Conservation (phyloP, 2,888 invertebrate species). For the Drosophila birchii region DNA sequence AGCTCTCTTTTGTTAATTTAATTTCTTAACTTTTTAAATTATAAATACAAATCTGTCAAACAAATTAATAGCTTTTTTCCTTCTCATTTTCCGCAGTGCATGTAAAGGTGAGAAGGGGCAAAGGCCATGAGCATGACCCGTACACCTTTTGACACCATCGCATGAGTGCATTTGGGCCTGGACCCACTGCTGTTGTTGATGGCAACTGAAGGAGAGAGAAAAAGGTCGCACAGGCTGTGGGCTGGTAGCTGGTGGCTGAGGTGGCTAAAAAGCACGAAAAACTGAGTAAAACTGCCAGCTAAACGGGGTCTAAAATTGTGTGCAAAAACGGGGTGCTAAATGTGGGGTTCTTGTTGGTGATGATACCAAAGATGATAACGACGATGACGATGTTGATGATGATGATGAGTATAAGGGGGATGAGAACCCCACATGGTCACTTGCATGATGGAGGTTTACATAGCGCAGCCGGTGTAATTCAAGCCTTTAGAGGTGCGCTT, state of each 20-base stretch:
- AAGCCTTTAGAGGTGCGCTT: constrained; percentile 26
- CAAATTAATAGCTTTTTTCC: neutral
- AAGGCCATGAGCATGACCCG: constrained; percentile 50
- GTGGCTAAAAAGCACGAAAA: constrained; percentile 11
- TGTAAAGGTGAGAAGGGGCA: constrained; percentile 2
- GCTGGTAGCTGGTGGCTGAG: neutral
- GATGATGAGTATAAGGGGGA: neutral
- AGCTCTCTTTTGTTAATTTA: neutral
- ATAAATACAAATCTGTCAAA: rapidly evolving
- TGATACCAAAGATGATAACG: constrained; percentile 1
- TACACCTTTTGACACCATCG: constrained; percentile 65
- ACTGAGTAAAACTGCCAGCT: constrained; percentile 16
- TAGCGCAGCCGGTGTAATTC: constrained; percentile 28
- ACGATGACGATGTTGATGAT: neutral
- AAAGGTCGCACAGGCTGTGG: too few species aligned
- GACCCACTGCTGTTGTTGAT: constrained; percentile 40
- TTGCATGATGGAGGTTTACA: constrained; percentile 27
- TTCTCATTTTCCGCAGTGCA: neutral
- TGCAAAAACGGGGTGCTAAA: constrained; percentile 5
- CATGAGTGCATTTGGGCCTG: constrained; percentile 47
- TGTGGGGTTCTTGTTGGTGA: constrained; percentile 16
- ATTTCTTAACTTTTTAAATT: neutral
- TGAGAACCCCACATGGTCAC: constrained; percentile 18
- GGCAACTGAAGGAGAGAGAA: constrained; percentile 9
- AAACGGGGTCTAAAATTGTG: constrained; percentile 10